Percentiles rank a stretch among this genome's conserved stretches.
These are phyloP conservation scores for Musca vetustissima DNA, from an alignment of 1,140 invertebrate species.

Conservation along the genomic window DNA sequence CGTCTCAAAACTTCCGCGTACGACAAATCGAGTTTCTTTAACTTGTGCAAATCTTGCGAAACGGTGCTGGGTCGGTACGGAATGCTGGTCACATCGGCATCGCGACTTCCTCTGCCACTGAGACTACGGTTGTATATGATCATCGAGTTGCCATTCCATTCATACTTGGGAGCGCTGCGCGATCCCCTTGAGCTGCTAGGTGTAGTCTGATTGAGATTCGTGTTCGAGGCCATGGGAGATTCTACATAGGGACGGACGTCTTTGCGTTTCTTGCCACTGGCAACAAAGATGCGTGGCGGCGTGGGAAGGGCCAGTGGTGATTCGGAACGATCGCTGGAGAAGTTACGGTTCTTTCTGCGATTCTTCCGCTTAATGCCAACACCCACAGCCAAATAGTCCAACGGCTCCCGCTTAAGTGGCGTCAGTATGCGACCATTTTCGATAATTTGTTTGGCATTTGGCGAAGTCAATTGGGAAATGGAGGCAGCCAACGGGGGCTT, in stretches of 20 bases:
- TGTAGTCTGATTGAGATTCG: constrained; percentile 33
- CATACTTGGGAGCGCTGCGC: constrained; percentile 32
- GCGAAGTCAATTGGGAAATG: constrained; percentile 13
- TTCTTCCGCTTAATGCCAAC: constrained; percentile 64
- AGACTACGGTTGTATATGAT: constrained; percentile 66
- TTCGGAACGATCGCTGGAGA: constrained; percentile 63
- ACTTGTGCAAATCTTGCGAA: constrained; percentile 76
- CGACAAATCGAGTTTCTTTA: constrained; percentile 77
- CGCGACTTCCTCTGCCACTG: constrained; percentile 30
- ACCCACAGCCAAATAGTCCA: constrained; percentile 66
- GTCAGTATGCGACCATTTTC: constrained; percentile 57
- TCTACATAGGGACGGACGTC: constrained; percentile 60
- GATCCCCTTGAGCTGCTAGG: constrained; percentile 29
- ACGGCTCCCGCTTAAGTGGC: constrained; percentile 64
- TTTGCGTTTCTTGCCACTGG: constrained; percentile 61
- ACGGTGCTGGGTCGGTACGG: constrained; percentile 73
- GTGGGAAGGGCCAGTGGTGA: constrained; percentile 62
- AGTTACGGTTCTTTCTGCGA: constrained; percentile 64
- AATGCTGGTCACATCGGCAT: constrained; percentile 46
- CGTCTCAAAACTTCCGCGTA: constrained; percentile 80
- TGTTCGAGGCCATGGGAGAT: constrained; percentile 47
- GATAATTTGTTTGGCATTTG: constrained; percentile 44
- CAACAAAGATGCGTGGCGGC: constrained; percentile 62
- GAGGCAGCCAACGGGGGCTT: constrained; percentile 27
- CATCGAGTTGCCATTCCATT: constrained; percentile 68